Percentiles rank a stretch among this genome's conserved stretches.
These are phyloP conservation scores for Acanthopleura granulata DNA, from an alignment of 2,888 invertebrate species.

Conservation along the genomic window DNA sequence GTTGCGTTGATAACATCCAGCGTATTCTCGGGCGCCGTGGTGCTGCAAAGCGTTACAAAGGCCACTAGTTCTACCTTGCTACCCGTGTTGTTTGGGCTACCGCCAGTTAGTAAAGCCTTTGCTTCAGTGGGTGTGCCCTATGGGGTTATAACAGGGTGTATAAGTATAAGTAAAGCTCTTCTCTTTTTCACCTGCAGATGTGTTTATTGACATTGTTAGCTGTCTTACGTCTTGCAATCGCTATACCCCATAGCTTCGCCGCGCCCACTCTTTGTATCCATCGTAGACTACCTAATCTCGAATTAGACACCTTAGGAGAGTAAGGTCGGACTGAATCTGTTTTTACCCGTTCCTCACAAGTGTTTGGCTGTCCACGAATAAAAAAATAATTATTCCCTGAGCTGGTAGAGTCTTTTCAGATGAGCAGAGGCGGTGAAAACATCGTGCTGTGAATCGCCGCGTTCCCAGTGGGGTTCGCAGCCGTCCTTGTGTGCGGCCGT, in stretches of 20 bases:
- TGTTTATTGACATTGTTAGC: background rate
- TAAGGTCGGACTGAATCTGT: background rate
- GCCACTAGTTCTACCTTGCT: too few species aligned
- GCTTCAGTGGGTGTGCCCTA: too few species aligned
- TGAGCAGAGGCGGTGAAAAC: background rate
- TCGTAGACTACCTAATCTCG: background rate
- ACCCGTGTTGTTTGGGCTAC: too few species aligned
- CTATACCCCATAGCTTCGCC: background rate
- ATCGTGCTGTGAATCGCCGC: background rate
- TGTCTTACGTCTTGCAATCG: background rate
- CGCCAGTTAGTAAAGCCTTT: too few species aligned
- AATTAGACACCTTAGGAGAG: conserved; percentile 5
- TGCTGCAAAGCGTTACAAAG: too few species aligned
- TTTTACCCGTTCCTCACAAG: background rate
- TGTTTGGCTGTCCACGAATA: background rate
- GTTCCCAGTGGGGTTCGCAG: background rate
- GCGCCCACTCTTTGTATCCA: background rate
- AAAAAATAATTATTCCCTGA: conserved; percentile 6
- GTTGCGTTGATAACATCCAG: too few species aligned
- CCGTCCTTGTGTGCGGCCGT: conserved; percentile 3
- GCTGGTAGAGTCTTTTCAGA: background rate
- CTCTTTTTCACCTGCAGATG: background rate
- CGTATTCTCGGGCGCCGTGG: too few species aligned
- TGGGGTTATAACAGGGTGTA: background rate
- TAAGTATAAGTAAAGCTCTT: background rate